These are phyloP conservation scores for Heterochromis multidens DNA, from an alignment of 2,113 vertebrate species.

Conservation along the genomic window DNA sequence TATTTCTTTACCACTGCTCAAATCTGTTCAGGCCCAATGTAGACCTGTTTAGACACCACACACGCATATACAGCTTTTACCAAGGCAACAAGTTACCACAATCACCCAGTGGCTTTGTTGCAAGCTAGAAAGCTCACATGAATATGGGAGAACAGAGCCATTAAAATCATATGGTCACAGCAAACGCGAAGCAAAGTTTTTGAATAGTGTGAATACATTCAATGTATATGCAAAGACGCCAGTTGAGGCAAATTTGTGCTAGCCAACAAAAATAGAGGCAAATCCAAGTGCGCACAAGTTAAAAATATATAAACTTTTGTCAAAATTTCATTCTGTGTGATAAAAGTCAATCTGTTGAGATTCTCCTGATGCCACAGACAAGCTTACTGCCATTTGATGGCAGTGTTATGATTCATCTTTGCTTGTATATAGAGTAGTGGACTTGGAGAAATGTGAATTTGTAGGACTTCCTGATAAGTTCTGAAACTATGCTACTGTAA, in stretches of 20 bases:
- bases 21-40: neutral
- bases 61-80: neutral
- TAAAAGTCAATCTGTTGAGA: neutral
- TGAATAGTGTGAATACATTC: neutral
- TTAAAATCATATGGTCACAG: neutral
- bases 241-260: too few relatives aligned
- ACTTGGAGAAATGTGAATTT: neutral
- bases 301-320: neutral
- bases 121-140: neutral
- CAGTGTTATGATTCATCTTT: neutral
- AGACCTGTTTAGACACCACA: neutral
- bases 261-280: neutral
- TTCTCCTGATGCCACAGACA: neutral
- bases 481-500: neutral
- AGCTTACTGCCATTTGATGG: neutral
- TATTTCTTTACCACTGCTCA: too few relatives aligned
- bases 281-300: neutral
- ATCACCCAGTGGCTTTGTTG: neutral
- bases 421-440: neutral
- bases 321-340: neutral
- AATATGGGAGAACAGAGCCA: neutral
- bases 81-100: neutral
- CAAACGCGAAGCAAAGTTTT: neutral
- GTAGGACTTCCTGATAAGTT: neutral
- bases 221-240: neutral